A percentile compares a stretch with the other conserved stretches of the same genome.
Evolutionary conservation across 1,140 invertebrate genomes (phyloP).

Genomic region (Sogatella furcifera): DNA sequence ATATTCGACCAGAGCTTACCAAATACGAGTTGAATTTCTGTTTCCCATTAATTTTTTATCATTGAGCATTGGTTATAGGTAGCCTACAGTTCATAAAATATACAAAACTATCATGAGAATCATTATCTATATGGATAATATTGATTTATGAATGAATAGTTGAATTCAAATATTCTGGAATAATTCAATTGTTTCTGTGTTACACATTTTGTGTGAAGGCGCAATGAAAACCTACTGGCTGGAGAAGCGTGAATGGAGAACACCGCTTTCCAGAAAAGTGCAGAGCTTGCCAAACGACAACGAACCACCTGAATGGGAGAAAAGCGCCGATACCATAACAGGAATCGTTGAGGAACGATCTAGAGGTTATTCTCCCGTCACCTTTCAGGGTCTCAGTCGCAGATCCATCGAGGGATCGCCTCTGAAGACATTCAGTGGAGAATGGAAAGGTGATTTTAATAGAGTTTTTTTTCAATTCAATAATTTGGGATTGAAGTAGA

Average conservation of each 20-base stretch:
- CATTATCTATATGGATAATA: too few relatives aligned
- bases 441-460: conserved; percentile 14
- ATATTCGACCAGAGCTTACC: too few relatives aligned
- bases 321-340: conserved; percentile 27
- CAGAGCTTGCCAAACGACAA: conserved; percentile 24
- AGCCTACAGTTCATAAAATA: too few relatives aligned
- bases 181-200: background rate
- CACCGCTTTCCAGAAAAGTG: conserved; percentile 35
- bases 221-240: conserved; percentile 92
- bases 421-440: conserved; percentile 23
- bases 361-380: conserved; percentile 69
- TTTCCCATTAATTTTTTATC: too few relatives aligned
- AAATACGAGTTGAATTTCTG: too few relatives aligned
- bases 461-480: too few relatives aligned
- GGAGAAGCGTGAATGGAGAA: conserved; percentile 49
- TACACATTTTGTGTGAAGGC: conserved; percentile 51
- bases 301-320: conserved; percentile 34
- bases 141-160: too few relatives aligned
- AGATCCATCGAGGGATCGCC: conserved; percentile 63
- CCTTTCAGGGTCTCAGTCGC: conserved; percentile 68
- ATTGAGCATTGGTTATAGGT: too few relatives aligned
- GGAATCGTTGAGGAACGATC: conserved; percentile 38
- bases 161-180: too few relatives aligned
- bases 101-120: too few relatives aligned
- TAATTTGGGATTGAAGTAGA: too few relatives aligned